These are phyloP conservation scores for Merluccius polli DNA, from an alignment of 2,797 vertebrate genomes.

Conservation along the genomic window DNA sequence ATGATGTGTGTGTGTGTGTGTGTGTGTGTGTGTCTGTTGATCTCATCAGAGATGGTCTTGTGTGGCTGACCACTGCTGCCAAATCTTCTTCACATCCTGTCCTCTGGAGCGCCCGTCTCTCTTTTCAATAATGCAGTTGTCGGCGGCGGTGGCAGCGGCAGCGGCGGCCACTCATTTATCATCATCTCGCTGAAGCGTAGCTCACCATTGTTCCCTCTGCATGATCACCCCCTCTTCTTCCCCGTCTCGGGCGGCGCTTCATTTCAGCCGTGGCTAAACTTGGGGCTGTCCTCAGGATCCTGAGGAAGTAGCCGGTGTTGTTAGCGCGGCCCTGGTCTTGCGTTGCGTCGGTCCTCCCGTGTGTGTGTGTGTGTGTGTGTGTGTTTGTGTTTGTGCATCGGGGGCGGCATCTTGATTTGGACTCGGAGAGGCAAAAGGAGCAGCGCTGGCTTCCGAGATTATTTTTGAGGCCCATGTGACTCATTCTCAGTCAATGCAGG, in stretches of 20 bases:
- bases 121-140: constrained; percentile 41
- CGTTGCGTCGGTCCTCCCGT: not conserved
- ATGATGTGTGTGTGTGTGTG: not conserved
- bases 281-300: not conserved
- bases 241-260: not conserved
- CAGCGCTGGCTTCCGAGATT: constrained; percentile 45
- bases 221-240: not conserved
- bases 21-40: not conserved
- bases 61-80: constrained; percentile 4
- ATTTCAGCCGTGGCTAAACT: not conserved
- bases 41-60: constrained; percentile 6
- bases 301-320: not conserved
- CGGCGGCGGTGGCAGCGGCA: constrained; percentile 22
- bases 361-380: not conserved
- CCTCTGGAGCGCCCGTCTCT: constrained; percentile 21
- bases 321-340: too few relatives aligned
- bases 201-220: not conserved
- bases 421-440: constrained; percentile 35
- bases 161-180: constrained; percentile 37
- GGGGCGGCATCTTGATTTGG: constrained; percentile 26
- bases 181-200: not conserved
- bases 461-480: constrained; percentile 58
- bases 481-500: constrained; percentile 60
- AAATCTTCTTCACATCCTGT: constrained; percentile 28
- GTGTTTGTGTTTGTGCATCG: constrained; percentile 12